Base-by-base conservation (phyloP, 2,888 invertebrate genomes). In the Netelia fuscicornis region DNA sequence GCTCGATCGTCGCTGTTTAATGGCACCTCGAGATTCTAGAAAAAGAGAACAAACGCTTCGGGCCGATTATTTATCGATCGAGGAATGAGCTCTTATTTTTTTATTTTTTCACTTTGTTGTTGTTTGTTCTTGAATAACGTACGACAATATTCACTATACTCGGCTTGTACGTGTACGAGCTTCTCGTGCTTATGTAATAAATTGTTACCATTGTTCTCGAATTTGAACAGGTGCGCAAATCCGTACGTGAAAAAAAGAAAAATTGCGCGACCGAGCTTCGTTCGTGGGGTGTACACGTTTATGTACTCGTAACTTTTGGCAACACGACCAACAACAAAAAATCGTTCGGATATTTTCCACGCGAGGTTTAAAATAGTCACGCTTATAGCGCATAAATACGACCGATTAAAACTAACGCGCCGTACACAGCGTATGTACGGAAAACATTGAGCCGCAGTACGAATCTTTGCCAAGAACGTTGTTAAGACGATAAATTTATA, bases 1-100 rank as follows among this genome's bases (percentile, higher is more conserved):
- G 52, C 6, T 37, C 64, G 48, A 56, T 72, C 64, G 52, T 75
- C 68, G 65, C 58, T 86, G 37, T 70, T 70, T 83, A 88, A 89
- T 89, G 89, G 89, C 89, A 89, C 89, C 87, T 88, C 72, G 85
- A 86, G 80, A 88, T 88, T 89, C 80, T 75, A 81, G 25, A 79
- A 75, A 37, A 67, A 81, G 2, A 56, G 17, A 48, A 76, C 56
- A 25, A 76, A 71, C 74, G 48, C 42, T 17, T 76, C 6, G 70
- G 64, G 58, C 37, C 70, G 71, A 71, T 81, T 65, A 17, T 65
- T 71, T 65, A 70, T 75, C 74, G 79, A 77, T 11, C 17, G 52
- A 64, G 68, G 54, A 78, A 44, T 48, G 58, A 52, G 52, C 20
- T 23, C 62, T 70, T 13, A 30, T 79, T 62, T 30, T 30, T 9